Base-by-base conservation (phyloP, 37 sponge, comb jelly and placozoan species). In the Spongilla lacustris region DNA sequence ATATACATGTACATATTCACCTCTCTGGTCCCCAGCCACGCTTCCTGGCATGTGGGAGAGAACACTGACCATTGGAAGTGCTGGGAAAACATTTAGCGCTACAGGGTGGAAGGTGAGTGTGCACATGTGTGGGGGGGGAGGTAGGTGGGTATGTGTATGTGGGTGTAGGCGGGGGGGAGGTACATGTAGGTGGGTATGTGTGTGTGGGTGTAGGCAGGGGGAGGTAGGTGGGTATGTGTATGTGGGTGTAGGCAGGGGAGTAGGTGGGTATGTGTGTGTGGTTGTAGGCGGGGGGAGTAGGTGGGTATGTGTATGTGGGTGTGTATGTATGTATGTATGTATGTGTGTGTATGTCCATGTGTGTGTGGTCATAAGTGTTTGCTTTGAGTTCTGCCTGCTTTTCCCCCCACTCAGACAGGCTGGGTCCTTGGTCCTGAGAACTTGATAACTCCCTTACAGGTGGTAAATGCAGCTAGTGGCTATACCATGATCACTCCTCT, bases 21-120 rank as follows among this genome's bases (percentile, higher is more conserved):
- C 36, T 9, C 35, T 24, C 21, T 68, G 17, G 77, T 71, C 23
- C 25, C 11, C 74, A 94, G 98, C 98, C 71, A 89, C 98, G 0
- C 84, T 97, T 21, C 95, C 98, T 41, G 99, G 95, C 0, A 99
- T 99, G 99, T 97, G 96, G 94, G 98, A 99, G 85, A 91, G 99
- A 34, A 95, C 96, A 21, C 48, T 99, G 38, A 96, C 99, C 28
- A 77, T 99, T 41, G 98, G 97, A 37, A 95, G 98, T 88, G 98
- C 91, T 36, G 99, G 99, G 13, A 99, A 99, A 90, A 95, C 98
- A 68, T 99, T 99, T 84, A 93, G 92, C 76, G 89, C 83, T 30
- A 99, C 99, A 6, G 99, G 99, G 36, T 99, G 99, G 99, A 97
- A 95, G 95, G 97, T 98, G 72, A 41, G 73, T 25, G 36, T 66